Base-by-base conservation (phyloP, 2,113 vertebrate genomes). In the Picathartes gymnocephalus region DNA sequence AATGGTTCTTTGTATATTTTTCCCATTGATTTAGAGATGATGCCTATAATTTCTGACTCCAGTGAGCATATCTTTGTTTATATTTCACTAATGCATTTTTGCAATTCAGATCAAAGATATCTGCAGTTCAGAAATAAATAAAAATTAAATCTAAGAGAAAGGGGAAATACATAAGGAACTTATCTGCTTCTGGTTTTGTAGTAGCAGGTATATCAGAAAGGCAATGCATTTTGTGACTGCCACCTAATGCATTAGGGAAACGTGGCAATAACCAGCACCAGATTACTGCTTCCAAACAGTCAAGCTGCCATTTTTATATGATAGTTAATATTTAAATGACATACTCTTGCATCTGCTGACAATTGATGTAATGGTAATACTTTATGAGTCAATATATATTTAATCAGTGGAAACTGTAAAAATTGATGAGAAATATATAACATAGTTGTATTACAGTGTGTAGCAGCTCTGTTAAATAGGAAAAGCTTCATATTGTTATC, bases 321-420 rank as follows among this genome's bases (percentile, higher is more conserved):
- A 98, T 98, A 98, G 98, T 98, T 99, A 99, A 98, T 98, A 98
- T 98, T 98, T 99, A 99, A 98, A 98, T 98, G 98, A 98, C 98
- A 98, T 98, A 98, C 93, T 96, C 97, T 97, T 98, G 97, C 97
- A 98, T 98, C 98, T 98, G 97, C 98, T 98, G 98, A 98, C 97
- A 98, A 98, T 98, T 99, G 98, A 98, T 98, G 97, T 98, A 98
- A 98, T 98, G 97, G 97, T 98, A 98, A 98, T 97, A 96, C 97
- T 99, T 99, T 99, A 99, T 99, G 98, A 98, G 98, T 99, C 98
- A 98, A 96, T 99, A 98, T 99, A 98, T 99, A 98, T 99, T 98
- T 98, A 99, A 98, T 98, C 97, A 98, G 98, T 98, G 96, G 96
- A 98, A 98, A 99, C 97, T 98, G 98, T 99, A 98, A 98, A 98